Base-by-base conservation (phyloP, 2,797 vertebrate genomes). In the Vespertilio murinus region DNA sequence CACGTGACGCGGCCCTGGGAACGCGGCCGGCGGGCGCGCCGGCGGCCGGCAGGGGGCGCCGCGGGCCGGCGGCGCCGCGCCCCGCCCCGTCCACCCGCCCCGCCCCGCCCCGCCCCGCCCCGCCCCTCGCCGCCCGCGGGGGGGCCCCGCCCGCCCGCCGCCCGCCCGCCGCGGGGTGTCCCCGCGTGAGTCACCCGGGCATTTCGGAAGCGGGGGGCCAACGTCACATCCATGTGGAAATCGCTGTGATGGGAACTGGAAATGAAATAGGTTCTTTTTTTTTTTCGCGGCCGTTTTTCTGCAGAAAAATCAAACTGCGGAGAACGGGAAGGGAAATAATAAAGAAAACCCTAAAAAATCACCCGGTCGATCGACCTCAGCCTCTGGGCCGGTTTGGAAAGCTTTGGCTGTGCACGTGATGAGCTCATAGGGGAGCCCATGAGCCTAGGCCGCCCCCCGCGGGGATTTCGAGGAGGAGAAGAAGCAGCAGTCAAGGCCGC, bases 151-250 rank as follows among this genome's bases (percentile, higher is more conserved):
- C 40, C 40, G 40, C 11, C n/a, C n/a, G n/a, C n/a, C n/a, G n/a
- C 13, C 4, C 45, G 0, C 74, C 90, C 86, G 70, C 93, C 82
- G 91, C 94, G 97, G 96, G 97, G 96, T 97, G 93, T 97, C 95
- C 97, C 97, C 84, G 28, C 20, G 40, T 98, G 97, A 97, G 86
- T 97, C 97, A 97, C 92, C 95, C 88, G 94, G 93, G 83, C 96
- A 77, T 96, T 96, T 96, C 94, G 96, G 97, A 96, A 95, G 97
- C 95, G 1, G 56, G 11, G 23, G 61, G 83, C 42, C 88, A 59
- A 91, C 97, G 97, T 97, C 97, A 97, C 84, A 94, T 97, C 96
- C 97, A 94, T 97, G 96, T 97, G 97, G 97, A 97, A 97, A 97
- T 97, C 91, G 96, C 69, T 38, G 80, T 97, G 94, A 96, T 97